Conservation (phyloP, 2,113 vertebrate species). For the Coregonus clupeaformis region DNA sequence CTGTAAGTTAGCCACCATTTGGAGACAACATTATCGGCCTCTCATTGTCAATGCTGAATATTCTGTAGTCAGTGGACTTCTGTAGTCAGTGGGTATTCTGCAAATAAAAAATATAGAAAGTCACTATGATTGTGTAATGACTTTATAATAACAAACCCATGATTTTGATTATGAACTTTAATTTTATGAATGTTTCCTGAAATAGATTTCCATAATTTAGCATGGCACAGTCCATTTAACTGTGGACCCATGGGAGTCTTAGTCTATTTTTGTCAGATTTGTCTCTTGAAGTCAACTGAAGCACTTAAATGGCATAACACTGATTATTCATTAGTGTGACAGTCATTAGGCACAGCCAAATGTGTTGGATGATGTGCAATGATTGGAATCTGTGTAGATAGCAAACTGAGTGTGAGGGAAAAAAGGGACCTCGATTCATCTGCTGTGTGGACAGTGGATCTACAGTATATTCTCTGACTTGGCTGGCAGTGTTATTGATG, state of each 20-base stretch:
- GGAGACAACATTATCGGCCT: no score
- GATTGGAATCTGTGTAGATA: background rate
- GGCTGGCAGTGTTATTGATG: background rate
- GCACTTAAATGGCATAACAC: background rate
- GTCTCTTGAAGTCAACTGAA: slow-evolving; percentile 8
- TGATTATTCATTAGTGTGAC: background rate
- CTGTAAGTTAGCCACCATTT: no score
- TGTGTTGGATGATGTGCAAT: background rate
- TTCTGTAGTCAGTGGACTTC: no score
- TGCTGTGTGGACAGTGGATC: background rate
- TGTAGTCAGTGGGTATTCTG: no score
- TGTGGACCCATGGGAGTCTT: background rate
- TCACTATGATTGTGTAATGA: no score
- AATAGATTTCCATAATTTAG: background rate
- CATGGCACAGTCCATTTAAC: slow-evolving; percentile 1
- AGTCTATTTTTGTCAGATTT: background rate
- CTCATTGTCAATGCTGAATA: no score
- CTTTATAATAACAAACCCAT: background rate
- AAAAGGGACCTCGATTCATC: background rate
- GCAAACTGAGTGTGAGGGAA: background rate
- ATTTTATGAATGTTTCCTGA: background rate
- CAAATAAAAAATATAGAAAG: no score
- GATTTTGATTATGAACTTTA: background rate
- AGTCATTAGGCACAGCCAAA: background rate
- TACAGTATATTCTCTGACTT: background rate